Percentiles rank a stretch among this genome's conserved stretches.
These are phyloP conservation scores for Caranx melampygus DNA, from an alignment of 2,113 vertebrate species.

Conservation along the genomic window DNA sequence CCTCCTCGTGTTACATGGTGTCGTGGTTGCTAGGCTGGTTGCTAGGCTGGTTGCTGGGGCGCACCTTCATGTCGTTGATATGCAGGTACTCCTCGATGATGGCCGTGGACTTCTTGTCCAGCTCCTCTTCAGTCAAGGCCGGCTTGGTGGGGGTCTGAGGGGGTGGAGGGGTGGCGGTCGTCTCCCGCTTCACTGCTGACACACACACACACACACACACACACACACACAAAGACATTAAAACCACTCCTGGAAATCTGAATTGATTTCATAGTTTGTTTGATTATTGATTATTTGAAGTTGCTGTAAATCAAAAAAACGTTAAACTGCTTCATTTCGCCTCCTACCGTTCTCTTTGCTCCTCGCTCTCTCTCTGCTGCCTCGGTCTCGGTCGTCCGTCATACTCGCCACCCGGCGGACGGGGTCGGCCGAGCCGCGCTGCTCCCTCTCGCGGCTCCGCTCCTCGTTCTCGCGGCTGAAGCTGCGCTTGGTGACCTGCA, in stretches of 20 bases:
- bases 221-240: background rate
- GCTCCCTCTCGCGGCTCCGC: constrained; percentile 88
- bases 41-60: background rate
- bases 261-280: too few species aligned
- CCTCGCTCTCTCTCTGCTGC: constrained; percentile 83
- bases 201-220: too few species aligned
- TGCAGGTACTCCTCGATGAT: constrained; percentile 98
- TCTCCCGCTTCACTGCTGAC: constrained; percentile 87
- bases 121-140: constrained; percentile 88
- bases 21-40: too few species aligned
- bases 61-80: constrained; percentile 96
- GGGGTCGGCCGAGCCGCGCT: constrained; percentile 82
- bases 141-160: constrained; percentile 80
- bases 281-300: too few species aligned
- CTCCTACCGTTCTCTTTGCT: constrained; percentile 78
- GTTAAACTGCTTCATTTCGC: background rate
- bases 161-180: constrained; percentile 67
- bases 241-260: too few species aligned
- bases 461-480: constrained; percentile 95
- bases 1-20: too few species aligned
- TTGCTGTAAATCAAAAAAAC: too few species aligned
- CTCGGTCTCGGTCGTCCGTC: constrained; percentile 86
- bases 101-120: constrained; percentile 95
- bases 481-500: constrained; percentile 90
- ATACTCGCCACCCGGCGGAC: constrained; percentile 92